Base-by-base conservation (phyloP, 37 sponge, comb jelly and placozoan genomes). In the Aplysina aerophoba region DNA sequence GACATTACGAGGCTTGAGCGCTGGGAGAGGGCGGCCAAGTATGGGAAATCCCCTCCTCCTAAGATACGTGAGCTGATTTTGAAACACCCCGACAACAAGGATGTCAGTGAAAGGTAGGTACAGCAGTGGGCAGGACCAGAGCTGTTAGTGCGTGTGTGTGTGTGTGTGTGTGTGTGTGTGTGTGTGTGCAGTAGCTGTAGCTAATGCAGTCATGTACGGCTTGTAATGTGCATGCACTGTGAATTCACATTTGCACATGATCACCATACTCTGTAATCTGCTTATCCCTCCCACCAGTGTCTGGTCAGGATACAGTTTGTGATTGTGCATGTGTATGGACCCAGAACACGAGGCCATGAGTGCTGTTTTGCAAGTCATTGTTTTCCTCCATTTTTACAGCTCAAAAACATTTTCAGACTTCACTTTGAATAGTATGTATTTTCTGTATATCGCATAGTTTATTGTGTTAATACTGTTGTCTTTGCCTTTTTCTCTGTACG, bases 1-100 rank as follows among this genome's bases (percentile, higher is more conserved):
- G 83, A 64, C 63, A 35, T 82, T 12, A 82, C 66, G 0, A 82
- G 83, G 62, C 44, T 63, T 25, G 65, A 82, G 41, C n/a, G 83
- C 0, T 82, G 83, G 83, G 40, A 82, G 20, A 58, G 83, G 33
- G 83, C 83, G 38, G 25, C 37, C 4, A 64, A 63, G 63, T 34
- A 36, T 20, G 41, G 22, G 27, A 35, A 41, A 35, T 61, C 63
- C 34, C 83, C 83, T 40, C 83, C 83, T 4, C 22, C 4, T 8
- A 44, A 61, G 21, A 25, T 82, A n/a, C 22, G n/a, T 1, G 65
- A 31, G 11, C 33, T 82, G 24, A 37, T 82, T 15, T 5, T 38
- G 34, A 61, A 62, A 55, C 19, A 65, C 34, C 83, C 83, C 19
- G 67, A 82, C 15, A 31, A 61, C 25, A 25, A 15, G 13, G 44